Conservation (phyloP, 2,888 invertebrate genomes). For the Caenorhabditis virilis region DNA sequence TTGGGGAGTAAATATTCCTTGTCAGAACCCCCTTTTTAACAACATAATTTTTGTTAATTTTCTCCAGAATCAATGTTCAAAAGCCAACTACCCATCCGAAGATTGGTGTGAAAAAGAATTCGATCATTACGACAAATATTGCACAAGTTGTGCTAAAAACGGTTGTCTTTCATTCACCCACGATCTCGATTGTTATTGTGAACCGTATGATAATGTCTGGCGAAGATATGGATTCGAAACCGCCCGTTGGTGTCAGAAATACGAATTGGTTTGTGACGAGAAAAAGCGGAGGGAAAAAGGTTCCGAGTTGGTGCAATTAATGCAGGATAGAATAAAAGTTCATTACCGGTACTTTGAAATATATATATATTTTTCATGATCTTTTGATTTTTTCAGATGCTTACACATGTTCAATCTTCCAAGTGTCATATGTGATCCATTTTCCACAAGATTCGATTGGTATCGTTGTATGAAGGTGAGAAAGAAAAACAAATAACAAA, state of each 20-base stretch:
- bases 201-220: slow-evolving; percentile 41
- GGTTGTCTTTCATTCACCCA: slow-evolving; percentile 22
- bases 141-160: slow-evolving; percentile 1
- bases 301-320: slow-evolving; percentile 41
- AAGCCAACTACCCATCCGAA: slow-evolving; percentile 51
- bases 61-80: slow-evolving; percentile 51
- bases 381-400: slow-evolving; percentile 28
- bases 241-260: slow-evolving; percentile 59
- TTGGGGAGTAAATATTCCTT: too few relatives aligned
- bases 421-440: slow-evolving; percentile 54
- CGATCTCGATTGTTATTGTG: slow-evolving; percentile 50
- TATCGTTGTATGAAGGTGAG: slow-evolving; percentile 53
- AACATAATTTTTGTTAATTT: too few relatives aligned
- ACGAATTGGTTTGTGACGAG: slow-evolving; percentile 55
- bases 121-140: slow-evolving; percentile 38
- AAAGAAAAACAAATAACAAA: neutral
- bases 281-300: slow-evolving; percentile 47
- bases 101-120: slow-evolving; percentile 53
- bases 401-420: slow-evolving; percentile 50
- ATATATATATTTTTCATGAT: neutral
- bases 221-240: slow-evolving; percentile 43
- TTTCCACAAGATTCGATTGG: slow-evolving; percentile 51
- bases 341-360: slow-evolving; percentile 43
- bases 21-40: too few relatives aligned
- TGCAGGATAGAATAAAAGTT: slow-evolving; percentile 49